Evolutionary conservation across 2,797 vertebrate species (phyloP), one percentile per base, ranked within the genome.

Genomic region (Tapera naevia): DNA sequence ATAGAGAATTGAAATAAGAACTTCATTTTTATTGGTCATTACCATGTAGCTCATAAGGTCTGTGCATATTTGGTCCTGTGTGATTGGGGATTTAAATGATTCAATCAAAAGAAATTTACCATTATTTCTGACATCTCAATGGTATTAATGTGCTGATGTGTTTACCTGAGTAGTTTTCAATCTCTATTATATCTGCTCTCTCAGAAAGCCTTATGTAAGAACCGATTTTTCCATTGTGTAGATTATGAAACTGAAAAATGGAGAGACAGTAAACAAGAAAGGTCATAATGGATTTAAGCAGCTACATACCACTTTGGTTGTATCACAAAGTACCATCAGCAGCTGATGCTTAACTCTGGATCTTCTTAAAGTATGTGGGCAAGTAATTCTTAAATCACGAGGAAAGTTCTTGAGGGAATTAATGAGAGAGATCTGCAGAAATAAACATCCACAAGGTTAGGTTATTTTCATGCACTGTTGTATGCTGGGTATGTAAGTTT

Each of bases 321-420:
- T 72, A 85, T 87, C 39, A 46, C 32, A 24, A 87, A 86, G 11
- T 45, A 9, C 17, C 39, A 51, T 61, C 1, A 10, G 43, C 62
- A 85, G 56, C 74, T 87, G 48, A 46, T 84, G 41, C 32, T 81
- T 78, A 91, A 64, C 53, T 56, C 39, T 70, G 35, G 17, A 91
- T 19, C 46, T 88, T 73, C 86, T 80, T 82, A 39, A 92, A 87
- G 4, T 67, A 50, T 16, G 33, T 60, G 57, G 15, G 62, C 53
- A 80, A 25, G 30, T 84, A 87, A 91, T 91, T 93, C 33, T 89
- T 87, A 92, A 91, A 84, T 85, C 8, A 4, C 35, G 39, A 83
- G 60, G 64, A 75, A 93, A 60, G 69, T 80, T 92, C 74, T 89
- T 69, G n/a, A 33, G 54, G 23, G 45, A 82, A 33, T 64, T 80